These are phyloP conservation scores for Aleadryas rufinucha DNA, from an alignment of 2,113 vertebrate genomes.

Conservation along the genomic window DNA sequence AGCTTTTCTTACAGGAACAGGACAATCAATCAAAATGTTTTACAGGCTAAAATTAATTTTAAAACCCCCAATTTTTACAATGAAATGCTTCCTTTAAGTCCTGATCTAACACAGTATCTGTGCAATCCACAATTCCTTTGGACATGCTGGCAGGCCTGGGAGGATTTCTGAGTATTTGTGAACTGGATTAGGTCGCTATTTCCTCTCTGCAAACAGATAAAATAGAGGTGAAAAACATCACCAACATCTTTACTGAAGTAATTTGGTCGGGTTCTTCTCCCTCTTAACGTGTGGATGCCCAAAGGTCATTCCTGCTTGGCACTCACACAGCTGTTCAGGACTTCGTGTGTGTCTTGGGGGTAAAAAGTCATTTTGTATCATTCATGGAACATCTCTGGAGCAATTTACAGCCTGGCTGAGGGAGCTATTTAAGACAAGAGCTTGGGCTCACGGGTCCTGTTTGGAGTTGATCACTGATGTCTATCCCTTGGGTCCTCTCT, in stretches of 20 bases:
- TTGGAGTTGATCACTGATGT: not conserved
- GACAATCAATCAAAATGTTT: not conserved
- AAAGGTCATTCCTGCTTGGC: not conserved
- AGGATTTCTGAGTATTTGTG: not conserved
- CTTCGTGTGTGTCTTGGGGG: accelerated
- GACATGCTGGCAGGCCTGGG: not conserved
- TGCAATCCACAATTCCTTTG: not conserved
- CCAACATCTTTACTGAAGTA: not conserved
- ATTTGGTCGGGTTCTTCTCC: not conserved
- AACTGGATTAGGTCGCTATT: not conserved
- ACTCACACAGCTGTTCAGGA: not conserved
- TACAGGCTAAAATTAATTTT: not conserved
- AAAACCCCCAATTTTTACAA: not conserved
- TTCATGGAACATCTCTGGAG: not conserved
- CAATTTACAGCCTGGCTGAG: not conserved
- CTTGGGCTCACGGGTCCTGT: not conserved
- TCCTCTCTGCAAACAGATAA: not conserved
- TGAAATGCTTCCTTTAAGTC: not conserved
- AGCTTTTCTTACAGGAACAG: not conserved
- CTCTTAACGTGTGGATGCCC: not conserved
- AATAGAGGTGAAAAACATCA: not conserved
- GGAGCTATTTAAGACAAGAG: not conserved
- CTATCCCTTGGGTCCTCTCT: not conserved
- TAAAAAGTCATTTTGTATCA: not conserved
- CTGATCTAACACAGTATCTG: not conserved